Base-by-base conservation (phyloP, 2,113 vertebrate species). In the Cnemophilus loriae region DNA sequence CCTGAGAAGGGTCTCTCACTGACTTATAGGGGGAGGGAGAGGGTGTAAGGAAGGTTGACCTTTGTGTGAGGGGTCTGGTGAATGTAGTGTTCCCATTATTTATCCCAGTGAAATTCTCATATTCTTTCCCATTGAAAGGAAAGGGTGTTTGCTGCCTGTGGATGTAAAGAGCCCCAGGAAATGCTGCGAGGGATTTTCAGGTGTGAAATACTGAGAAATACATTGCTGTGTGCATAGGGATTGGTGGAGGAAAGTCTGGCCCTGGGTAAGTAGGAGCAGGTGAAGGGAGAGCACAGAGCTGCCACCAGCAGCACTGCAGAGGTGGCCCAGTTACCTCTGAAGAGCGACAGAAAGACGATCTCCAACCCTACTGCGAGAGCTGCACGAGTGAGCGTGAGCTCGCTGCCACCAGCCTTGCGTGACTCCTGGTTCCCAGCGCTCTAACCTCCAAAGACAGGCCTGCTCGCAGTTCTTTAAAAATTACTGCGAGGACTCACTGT, bases 301-400 rank as follows among this genome's bases (percentile, higher is more conserved):
- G 70, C n/a, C 70, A 6, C 23, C 19, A 71, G 65, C 61, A 70
- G 56, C 16, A 5, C 22, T 60, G 57, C 65, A 26, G 16, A 56
- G 14, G 59, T 61, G 75, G 26, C 68, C 68, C 46, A 10, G 69
- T 17, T 57, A 26, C 35, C 49, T 49, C 22, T 44, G 7, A n/a
- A 79, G 50, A 65, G 68, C 1, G 0, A 13, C 24, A 70, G 55
- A 26, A 49, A 39, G 23, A 22, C 21, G 12, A 8, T 37, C 23
- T 20, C 35, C 57, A 32, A 10, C 13, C 7, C 42, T 20, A 0
- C 9, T 32, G 73, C 64, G 6, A 1, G 14, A 11, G 27, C 41
- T 53, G 56, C 61, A 13, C 0, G 21, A 9, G 55, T 0, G 26
- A 74, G 35, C 0, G 1, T 2, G 37, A 67, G 68, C 19, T 73